phyloP scores from a whole-genome alignment of 2,797 vertebrate species.

The Nannoperca australis region DNA sequence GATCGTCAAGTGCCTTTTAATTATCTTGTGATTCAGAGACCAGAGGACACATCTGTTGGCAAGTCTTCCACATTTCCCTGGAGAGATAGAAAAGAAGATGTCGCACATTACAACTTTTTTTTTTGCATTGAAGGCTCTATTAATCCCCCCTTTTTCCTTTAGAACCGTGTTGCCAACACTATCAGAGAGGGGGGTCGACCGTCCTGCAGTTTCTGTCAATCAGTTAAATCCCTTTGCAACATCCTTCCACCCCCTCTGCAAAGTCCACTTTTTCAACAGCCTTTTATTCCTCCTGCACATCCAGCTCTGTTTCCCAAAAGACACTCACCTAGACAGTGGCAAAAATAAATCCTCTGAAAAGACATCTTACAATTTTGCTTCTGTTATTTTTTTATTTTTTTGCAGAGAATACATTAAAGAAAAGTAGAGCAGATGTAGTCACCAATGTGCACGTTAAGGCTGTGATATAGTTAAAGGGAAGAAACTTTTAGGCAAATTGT shows the following conservation, averaged over 20 bases:
- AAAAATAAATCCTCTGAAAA: conserved; percentile 62
- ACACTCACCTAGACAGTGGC: conserved; percentile 57
- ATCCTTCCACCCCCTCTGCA: conserved; percentile 49
- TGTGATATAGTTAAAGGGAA: conserved; percentile 38
- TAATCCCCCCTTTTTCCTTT: conserved; percentile 55
- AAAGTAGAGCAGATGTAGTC: conserved; percentile 66
- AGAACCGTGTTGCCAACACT: conserved; percentile 47
- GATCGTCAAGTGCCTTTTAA: conserved; percentile 80
- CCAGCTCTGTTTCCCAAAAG: conserved; percentile 66
- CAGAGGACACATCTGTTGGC: conserved; percentile 79
- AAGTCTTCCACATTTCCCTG: conserved; percentile 74
- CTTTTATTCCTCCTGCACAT: conserved; percentile 67
- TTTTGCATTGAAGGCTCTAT: conserved; percentile 61
- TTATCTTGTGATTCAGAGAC: conserved; percentile 78
- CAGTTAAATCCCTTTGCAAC: conserved; percentile 74
- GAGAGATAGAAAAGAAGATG: conserved; percentile 63
- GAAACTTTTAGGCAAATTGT: conserved; percentile 22
- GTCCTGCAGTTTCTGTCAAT: conserved; percentile 76
- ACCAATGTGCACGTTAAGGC: conserved; percentile 22
- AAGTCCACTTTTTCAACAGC: conserved; percentile 62
- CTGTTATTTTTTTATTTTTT: conserved; percentile 41
- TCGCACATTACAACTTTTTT: conserved; percentile 65
- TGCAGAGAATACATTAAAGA: conserved; percentile 65
- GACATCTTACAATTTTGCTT: conserved; percentile 57
- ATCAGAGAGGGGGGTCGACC: conserved; percentile 58